Base-by-base conservation (phyloP, 2,888 invertebrate species). In the Microdon myrmicae region DNA sequence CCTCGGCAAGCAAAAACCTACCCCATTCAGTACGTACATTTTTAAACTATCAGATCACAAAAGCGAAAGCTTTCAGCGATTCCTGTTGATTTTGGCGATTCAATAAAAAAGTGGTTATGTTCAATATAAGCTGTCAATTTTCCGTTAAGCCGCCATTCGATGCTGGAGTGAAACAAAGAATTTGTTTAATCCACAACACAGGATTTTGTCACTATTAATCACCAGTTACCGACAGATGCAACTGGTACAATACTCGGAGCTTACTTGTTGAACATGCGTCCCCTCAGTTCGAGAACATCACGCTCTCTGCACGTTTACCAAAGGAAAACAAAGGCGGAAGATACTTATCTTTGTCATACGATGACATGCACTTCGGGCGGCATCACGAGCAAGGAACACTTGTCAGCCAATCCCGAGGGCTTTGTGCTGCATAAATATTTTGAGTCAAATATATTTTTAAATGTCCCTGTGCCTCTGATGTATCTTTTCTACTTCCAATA, bases 311-410 rank as follows among this genome's bases (percentile, higher is more conserved):
- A 49, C 55, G 39, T 49, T 25, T 32, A 19, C 26, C 23, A 17
- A 32, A 17, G 31, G 44, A 38, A 49, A 51, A 53, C 47, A 64
- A 58, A 37, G 41, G 47, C 45, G 43, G 34, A 38, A 13, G 64
- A 58, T 64, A 19, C 47, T 38, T 58, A 58, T 51, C 58, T 53
- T 51, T 64, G 58, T 58, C 64, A 58, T 35, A 58, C 34, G 58
- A 53, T 58, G 58, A 58, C 41, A 16, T 51, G 28, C 53, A 39
- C 66, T 66, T 34, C 14, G 32, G 66, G 53, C 43, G 37, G 32
- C 43, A 32, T 43, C 22, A 29, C 31, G 43, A 64, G 53, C 45
- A 47, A 47, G 58, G 55, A 43, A 47, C 58, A 58, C 48, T 66
- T 60, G 45, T 41, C 51, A 56, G 56, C 39, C 41, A 31, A 34